A percentile compares a stretch with the other conserved stretches of the same genome.
phyloP scores from a whole-genome alignment of 2,113 vertebrate genomes.

The Lepisosteus oculatus region DNA sequence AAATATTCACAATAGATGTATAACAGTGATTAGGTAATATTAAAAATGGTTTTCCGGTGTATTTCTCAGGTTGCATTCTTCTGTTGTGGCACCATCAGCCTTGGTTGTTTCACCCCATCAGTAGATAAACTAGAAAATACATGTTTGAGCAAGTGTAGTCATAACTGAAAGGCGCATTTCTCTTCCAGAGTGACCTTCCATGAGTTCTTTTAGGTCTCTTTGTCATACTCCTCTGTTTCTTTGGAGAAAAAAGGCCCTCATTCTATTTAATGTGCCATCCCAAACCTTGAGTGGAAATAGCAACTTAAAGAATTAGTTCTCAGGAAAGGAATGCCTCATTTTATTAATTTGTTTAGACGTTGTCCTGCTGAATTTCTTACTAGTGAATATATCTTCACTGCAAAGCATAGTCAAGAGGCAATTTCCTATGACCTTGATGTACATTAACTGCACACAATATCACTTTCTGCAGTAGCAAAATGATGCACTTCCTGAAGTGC shows the following conservation, averaged over 20 bases:
- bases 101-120: not conserved
- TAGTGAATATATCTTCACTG: conserved; percentile 6
- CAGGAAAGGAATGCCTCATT: not conserved
- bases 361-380: not conserved
- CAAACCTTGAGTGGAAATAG: not conserved
- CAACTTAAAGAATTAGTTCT: not conserved
- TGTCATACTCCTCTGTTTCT: conserved; percentile 14
- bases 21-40: conserved; percentile 28
- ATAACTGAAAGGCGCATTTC: not conserved
- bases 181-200: not conserved
- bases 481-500: conserved; percentile 30
- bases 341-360: not conserved
- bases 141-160: not conserved
- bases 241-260: not conserved
- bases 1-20: conserved; percentile 34
- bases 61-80: conserved; percentile 38
- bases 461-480: conserved; percentile 16
- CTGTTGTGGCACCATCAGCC: conserved; percentile 2
- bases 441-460: conserved; percentile 12
- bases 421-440: not conserved
- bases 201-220: not conserved
- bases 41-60: conserved; percentile 17
- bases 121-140: not conserved
- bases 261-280: not conserved
- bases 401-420: not conserved